Evolutionary conservation across 2,797 vertebrate species (phyloP).

Genomic region (Erethizon dorsatum): DNA sequence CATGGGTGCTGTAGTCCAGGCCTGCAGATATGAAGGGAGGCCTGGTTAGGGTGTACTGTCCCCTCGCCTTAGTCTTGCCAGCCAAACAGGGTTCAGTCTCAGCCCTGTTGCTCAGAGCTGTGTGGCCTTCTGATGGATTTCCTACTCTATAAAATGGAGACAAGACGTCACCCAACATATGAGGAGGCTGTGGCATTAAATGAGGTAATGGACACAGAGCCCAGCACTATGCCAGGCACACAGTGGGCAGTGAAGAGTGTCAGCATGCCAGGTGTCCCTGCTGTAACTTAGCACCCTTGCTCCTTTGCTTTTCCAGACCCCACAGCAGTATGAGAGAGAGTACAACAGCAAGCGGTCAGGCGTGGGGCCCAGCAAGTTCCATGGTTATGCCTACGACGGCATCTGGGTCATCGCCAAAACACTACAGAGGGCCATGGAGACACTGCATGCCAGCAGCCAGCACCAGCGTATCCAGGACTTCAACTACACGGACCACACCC

Average conservation of each 20-base stretch:
- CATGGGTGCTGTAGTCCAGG: not conserved
- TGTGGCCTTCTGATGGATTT: not conserved
- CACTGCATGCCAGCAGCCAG: constrained; percentile 93
- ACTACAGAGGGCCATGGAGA: constrained; percentile 96
- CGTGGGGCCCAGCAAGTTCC: constrained; percentile 98
- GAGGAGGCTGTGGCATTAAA: not conserved
- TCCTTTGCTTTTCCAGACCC: constrained; percentile 91
- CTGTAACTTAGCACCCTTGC: not conserved
- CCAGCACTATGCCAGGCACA: not conserved
- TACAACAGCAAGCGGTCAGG: constrained; percentile 96
- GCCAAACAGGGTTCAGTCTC: not conserved
- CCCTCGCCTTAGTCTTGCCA: not conserved
- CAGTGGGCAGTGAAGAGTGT: too few relatives aligned
- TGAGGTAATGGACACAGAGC: not conserved
- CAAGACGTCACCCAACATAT: not conserved
- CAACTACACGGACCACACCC: constrained; percentile 96
- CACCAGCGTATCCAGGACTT: constrained; percentile 96
- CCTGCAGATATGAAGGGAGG: not conserved
- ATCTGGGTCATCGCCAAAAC: constrained; percentile 99
- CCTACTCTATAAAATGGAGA: not conserved
- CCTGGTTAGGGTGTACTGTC: not conserved
- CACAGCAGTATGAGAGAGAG: constrained; percentile 97
- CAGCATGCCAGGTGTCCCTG: not conserved
- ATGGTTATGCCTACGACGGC: constrained; percentile 98
- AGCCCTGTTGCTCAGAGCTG: not conserved